phyloP scores from a whole-genome alignment of 2,113 vertebrate species.

The Scalopus aquaticus region DNA sequence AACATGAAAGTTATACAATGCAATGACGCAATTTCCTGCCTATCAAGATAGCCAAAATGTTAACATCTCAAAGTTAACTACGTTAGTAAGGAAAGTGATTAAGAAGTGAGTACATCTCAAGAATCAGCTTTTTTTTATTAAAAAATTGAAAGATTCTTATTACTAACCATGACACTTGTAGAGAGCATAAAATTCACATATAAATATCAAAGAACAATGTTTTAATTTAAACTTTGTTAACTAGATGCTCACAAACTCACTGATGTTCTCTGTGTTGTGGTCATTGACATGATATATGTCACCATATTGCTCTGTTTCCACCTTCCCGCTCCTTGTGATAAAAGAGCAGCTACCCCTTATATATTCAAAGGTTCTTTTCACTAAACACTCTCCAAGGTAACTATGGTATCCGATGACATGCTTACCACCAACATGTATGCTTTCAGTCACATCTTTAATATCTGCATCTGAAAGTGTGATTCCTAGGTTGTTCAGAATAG shows the following conservation, averaged over 20 bases:
- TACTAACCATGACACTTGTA: not conserved
- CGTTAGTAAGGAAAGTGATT: not conserved
- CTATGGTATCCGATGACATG: not conserved
- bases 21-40: not conserved
- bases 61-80: not conserved
- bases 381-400: not conserved
- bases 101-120: not conserved
- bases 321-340: not conserved
- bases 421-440: conserved; percentile 40
- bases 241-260: not conserved
- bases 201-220: not conserved
- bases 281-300: not conserved
- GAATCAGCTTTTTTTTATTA: not conserved
- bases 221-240: not conserved
- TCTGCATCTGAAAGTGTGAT: conserved; percentile 28
- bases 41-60: not conserved
- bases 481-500: conserved; percentile 34
- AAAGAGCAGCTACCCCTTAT: not conserved
- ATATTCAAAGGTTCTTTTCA: not conserved
- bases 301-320: not conserved
- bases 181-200: not conserved
- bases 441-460: conserved; percentile 35
- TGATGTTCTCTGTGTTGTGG: not conserved
- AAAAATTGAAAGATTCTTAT: not conserved
- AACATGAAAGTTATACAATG: not conserved